Conservation (phyloP, 2,797 vertebrate species). For the Onychomys arenicola region DNA sequence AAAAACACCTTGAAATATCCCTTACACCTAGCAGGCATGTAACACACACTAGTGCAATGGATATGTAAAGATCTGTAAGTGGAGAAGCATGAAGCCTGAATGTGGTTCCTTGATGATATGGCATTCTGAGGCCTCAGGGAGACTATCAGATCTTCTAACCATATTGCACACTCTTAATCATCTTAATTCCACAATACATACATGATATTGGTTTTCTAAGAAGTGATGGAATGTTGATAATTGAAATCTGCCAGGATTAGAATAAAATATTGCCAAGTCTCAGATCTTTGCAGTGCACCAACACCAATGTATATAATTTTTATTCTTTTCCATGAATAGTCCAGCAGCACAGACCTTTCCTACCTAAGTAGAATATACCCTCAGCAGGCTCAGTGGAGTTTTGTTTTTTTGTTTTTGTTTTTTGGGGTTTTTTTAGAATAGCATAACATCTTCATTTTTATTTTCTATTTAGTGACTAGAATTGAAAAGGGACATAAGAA, state of each 20-base stretch:
- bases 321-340: background rate
- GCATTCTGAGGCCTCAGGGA: background rate
- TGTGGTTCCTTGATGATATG: background rate
- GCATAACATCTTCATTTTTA: background rate
- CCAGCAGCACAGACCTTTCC: background rate
- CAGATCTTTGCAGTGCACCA: background rate
- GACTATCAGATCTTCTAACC: background rate
- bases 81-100: background rate
- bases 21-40: no score
- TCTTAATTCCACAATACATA: slow-evolving; percentile 23
- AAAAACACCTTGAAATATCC: background rate
- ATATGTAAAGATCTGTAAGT: background rate
- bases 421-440: background rate
- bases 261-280: background rate
- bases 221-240: background rate
- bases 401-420: no score
- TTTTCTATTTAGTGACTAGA: background rate
- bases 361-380: background rate
- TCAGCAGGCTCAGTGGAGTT: background rate
- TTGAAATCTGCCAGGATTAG: background rate
- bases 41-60: background rate
- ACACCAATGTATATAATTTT: background rate
- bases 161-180: background rate
- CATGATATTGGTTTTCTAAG: background rate
- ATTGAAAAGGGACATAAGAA: background rate